A percentile compares a stretch with the other conserved stretches of the same genome.
Conservation (phyloP, 2,113 vertebrate species). For the Centropristis striata region DNA sequence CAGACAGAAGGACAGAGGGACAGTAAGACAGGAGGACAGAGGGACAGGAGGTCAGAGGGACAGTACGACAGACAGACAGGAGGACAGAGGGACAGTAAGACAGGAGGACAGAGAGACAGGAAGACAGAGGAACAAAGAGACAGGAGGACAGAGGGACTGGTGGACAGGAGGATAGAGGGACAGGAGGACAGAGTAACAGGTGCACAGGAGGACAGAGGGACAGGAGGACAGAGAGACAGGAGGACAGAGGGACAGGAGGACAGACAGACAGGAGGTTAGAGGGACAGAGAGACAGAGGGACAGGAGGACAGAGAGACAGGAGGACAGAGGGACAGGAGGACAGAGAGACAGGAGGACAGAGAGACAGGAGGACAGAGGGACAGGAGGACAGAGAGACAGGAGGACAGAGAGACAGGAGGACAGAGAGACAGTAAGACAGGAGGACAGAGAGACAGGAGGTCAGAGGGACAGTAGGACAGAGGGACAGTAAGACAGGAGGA, state of each 20-base stretch:
- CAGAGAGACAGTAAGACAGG: accelerated
- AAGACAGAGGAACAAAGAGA: neutral
- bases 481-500: neutral
- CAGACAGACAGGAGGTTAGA: neutral
- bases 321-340: neutral
- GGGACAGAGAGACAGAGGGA: neutral
- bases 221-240: too few relatives aligned
- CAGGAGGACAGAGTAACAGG: too few relatives aligned
- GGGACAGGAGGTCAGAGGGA: too few relatives aligned
- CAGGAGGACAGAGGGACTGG: neutral
- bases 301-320: too few relatives aligned
- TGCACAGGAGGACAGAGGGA: neutral
- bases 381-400: neutral
- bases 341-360: neutral
- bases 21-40: too few relatives aligned
- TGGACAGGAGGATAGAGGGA: too few relatives aligned
- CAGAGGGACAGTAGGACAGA: neutral
- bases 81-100: neutral
- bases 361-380: neutral
- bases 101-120: neutral
- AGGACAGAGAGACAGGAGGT: neutral
- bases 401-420: too few relatives aligned
- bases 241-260: neutral
- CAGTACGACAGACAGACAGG: neutral
- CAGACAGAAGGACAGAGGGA: neutral